Percentiles rank a stretch among this genome's conserved stretches.
Evolutionary conservation across 2,888 invertebrate genomes (phyloP).

Genomic region (Drosophila stalkeri): DNA sequence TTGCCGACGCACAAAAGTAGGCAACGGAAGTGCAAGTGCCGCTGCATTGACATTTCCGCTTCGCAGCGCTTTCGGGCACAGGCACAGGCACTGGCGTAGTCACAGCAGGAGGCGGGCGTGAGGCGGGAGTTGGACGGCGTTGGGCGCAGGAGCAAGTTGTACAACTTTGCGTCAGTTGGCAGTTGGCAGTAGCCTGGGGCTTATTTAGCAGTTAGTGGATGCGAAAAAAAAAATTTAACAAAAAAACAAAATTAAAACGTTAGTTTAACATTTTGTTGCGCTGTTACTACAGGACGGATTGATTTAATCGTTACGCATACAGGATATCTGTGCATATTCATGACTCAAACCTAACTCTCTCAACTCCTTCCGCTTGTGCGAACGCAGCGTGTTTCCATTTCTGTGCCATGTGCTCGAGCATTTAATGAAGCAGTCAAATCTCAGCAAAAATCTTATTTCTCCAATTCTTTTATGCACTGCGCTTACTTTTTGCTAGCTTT

Average conservation of each 20-base stretch:
- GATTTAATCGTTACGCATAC: slow-evolving; percentile 31
- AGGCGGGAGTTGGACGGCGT: slow-evolving; percentile 15
- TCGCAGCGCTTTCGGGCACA: slow-evolving; percentile 66
- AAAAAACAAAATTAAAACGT: slow-evolving; percentile 10
- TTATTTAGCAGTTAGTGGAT: slow-evolving; percentile 50
- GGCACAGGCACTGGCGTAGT: slow-evolving; percentile 17
- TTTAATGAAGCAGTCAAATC: slow-evolving; percentile 67
- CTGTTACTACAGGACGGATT: slow-evolving; percentile 24
- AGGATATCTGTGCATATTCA: slow-evolving; percentile 26
- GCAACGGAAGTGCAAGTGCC: slow-evolving; percentile 79
- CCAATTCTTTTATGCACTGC: slow-evolving; percentile 32
- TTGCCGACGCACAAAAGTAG: slow-evolving; percentile 64
- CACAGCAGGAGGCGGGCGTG: not conserved
- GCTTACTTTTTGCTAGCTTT: slow-evolving; percentile 40
- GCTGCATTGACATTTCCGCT: slow-evolving; percentile 81
- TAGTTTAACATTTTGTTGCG: slow-evolving; percentile 38
- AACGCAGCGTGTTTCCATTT: slow-evolving; percentile 10
- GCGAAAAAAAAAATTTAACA: not conserved
- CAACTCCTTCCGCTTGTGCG: slow-evolving; percentile 19
- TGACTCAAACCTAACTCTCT: not conserved
- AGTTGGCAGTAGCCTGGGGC: slow-evolving; percentile 51
- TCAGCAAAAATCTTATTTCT: slow-evolving; percentile 45
- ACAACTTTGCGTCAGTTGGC: slow-evolving; percentile 62
- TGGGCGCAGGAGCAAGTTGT: slow-evolving; percentile 39
- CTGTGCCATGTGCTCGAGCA: slow-evolving; percentile 22